A percentile compares a stretch with the other conserved stretches of the same genome.
phyloP scores from a whole-genome alignment of 2,113 vertebrate genomes.

The Hippoglossus stenolepis region DNA sequence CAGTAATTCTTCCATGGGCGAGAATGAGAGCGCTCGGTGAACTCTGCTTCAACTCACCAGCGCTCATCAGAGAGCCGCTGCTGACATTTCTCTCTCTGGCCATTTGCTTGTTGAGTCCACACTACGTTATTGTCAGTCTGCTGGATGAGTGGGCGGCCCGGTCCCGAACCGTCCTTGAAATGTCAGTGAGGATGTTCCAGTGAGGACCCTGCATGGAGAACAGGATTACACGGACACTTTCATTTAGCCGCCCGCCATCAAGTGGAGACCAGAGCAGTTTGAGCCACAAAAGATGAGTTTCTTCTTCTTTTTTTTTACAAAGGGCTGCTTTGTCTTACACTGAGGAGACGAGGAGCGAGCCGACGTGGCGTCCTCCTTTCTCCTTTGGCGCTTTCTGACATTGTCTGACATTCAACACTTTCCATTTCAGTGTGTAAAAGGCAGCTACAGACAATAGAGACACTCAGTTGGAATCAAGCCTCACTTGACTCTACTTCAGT shows the following conservation, averaged over 20 bases:
- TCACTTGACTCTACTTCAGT: neutral
- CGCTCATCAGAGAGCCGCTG: neutral
- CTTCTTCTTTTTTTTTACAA: conserved; percentile 38
- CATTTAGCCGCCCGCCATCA: conserved; percentile 25
- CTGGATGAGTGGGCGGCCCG: neutral
- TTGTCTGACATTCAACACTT: neutral
- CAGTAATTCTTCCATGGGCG: neutral
- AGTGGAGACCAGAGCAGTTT: conserved; percentile 3
- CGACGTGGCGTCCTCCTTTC: neutral
- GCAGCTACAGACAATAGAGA: neutral
- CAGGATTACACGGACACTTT: conserved; percentile 15
- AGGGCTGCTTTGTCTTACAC: conserved; percentile 38
- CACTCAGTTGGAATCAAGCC: neutral
- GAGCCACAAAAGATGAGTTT: conserved; percentile 38
- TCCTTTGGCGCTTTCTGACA: conserved; percentile 24
- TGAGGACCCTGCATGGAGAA: neutral
- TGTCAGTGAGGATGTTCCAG: conserved; percentile 20
- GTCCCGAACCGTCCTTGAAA: conserved; percentile 19
- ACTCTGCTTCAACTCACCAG: conserved; percentile 33
- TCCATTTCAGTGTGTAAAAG: no score
- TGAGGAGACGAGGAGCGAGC: conserved; percentile 18
- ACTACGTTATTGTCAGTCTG: neutral
- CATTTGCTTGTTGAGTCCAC: conserved; percentile 6
- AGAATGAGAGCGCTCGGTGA: neutral
- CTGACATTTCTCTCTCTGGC: conserved; percentile 27